Percentiles rank a stretch among this genome's conserved stretches.
These are phyloP conservation scores for Mizuhopecten yessoensis DNA, from an alignment of 1,140 invertebrate genomes.

Conservation along the genomic window DNA sequence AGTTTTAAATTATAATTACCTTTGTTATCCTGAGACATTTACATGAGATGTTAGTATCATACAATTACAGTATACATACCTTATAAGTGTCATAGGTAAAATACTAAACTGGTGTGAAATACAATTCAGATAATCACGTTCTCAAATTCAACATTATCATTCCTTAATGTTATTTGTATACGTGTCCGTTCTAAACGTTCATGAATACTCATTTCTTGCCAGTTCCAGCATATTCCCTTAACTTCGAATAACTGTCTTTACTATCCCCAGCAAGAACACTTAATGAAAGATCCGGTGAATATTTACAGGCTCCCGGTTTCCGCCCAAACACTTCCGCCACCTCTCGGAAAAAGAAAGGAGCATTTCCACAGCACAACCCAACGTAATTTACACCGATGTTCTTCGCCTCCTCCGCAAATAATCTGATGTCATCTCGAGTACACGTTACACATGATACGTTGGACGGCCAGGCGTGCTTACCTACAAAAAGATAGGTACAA, in stretches of 20 bases:
- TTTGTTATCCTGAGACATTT: too few relatives aligned
- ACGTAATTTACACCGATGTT: constrained; percentile 71
- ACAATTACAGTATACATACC: too few relatives aligned
- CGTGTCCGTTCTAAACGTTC: too few relatives aligned
- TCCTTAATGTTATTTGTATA: too few relatives aligned
- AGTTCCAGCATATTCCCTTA: not conserved
- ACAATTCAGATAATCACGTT: too few relatives aligned
- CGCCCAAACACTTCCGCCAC: constrained; percentile 66
- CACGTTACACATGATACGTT: constrained; percentile 52
- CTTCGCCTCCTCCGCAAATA: constrained; percentile 63
- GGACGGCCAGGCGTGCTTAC: constrained; percentile 49
- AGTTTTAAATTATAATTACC: too few relatives aligned
- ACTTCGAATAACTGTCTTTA: not conserved
- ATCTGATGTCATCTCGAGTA: constrained; percentile 58
- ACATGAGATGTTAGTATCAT: too few relatives aligned
- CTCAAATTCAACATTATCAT: too few relatives aligned
- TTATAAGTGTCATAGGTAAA: too few relatives aligned
- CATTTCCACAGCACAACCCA: constrained; percentile 74
- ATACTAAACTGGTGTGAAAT: too few relatives aligned
- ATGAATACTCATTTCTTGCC: not conserved
- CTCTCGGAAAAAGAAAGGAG: constrained; percentile 59
- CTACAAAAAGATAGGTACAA: too few relatives aligned
- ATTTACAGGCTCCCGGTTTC: constrained; percentile 57
- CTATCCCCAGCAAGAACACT: constrained; percentile 51
- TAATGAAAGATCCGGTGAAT: constrained; percentile 54